Percentiles rank a stretch among this genome's conserved stretches.
Evolutionary conservation across 2,113 vertebrate species (phyloP).

Genomic region (Castor canadensis): DNA sequence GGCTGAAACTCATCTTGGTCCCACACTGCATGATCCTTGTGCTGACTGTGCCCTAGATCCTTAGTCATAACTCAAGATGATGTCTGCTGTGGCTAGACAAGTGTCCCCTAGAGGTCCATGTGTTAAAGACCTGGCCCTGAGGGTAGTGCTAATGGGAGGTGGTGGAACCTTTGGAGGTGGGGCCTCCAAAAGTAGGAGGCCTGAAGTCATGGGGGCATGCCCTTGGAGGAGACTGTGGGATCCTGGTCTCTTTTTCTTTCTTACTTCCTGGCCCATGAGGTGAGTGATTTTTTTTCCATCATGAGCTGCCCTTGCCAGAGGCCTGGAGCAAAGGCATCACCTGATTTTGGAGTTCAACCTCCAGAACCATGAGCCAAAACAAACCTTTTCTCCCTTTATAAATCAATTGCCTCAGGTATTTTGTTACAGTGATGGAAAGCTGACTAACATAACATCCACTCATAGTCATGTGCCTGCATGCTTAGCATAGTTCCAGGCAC

Average conservation of each 20-base stretch:
- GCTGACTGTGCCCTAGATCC: background rate
- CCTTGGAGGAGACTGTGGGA: background rate
- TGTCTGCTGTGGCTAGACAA: background rate
- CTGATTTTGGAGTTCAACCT: background rate
- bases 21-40: background rate
- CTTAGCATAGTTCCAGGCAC: background rate
- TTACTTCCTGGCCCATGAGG: background rate
- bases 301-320: background rate
- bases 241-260: background rate
- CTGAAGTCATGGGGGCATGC: background rate
- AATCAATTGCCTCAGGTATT: background rate
- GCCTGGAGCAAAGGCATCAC: background rate
- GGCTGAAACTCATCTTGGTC: fast-evolving
- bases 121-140: background rate
- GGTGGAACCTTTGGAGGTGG: background rate
- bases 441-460: background rate
- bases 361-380: background rate
- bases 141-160: background rate
- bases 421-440: background rate
- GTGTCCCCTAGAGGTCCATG: background rate
- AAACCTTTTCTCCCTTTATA: background rate
- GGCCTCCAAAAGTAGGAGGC: too few species aligned
- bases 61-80: background rate
- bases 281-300: background rate
- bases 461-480: background rate